These are phyloP conservation scores for Salpingus planirostris DNA, from an alignment of 2,888 invertebrate genomes.

Conservation along the genomic window DNA sequence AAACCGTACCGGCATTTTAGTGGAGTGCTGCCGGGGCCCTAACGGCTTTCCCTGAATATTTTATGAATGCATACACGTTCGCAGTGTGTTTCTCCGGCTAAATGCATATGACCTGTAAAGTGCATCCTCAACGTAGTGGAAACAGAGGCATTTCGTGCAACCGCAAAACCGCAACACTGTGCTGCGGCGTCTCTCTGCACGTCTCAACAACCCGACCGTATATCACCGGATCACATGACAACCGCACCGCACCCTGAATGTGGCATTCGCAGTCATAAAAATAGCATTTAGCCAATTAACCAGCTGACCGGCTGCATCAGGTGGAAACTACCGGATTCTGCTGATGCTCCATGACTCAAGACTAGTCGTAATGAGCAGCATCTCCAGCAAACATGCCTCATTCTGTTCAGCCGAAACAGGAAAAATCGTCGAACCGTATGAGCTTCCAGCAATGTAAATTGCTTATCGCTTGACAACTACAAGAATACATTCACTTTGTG, in stretches of 20 bases:
- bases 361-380: too few relatives aligned
- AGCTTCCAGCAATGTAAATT: too few relatives aligned
- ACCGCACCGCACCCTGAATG: slow-evolving; percentile 11
- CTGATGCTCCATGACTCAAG: too few relatives aligned
- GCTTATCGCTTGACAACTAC: too few relatives aligned
- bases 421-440: too few relatives aligned
- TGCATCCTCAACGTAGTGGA: slow-evolving; percentile 17
- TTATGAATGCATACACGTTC: slow-evolving; percentile 7
- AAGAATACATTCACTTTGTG: too few relatives aligned
- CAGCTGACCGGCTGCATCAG: too few relatives aligned
- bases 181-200: slow-evolving; percentile 12
- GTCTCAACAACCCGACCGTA: slow-evolving; percentile 15
- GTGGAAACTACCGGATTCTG: too few relatives aligned
- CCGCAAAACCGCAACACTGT: slow-evolving; percentile 17
- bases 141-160: slow-evolving; percentile 17
- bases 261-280: slow-evolving; percentile 11
- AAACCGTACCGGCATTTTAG: slow-evolving; percentile 4
- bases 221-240: slow-evolving; percentile 15
- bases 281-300: slow-evolving; percentile 12
- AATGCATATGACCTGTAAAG: slow-evolving; percentile 15
- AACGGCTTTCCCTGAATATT: slow-evolving; percentile 11
- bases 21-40: slow-evolving; percentile 4
- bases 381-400: too few relatives aligned
- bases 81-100: slow-evolving; percentile 9
- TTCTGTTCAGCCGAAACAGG: too few relatives aligned